Percentiles rank a stretch among this genome's conserved stretches.
phyloP scores from a whole-genome alignment of 30 jellyfish, hydroid and myxozoan genomes.

The Mastigias papua region DNA sequence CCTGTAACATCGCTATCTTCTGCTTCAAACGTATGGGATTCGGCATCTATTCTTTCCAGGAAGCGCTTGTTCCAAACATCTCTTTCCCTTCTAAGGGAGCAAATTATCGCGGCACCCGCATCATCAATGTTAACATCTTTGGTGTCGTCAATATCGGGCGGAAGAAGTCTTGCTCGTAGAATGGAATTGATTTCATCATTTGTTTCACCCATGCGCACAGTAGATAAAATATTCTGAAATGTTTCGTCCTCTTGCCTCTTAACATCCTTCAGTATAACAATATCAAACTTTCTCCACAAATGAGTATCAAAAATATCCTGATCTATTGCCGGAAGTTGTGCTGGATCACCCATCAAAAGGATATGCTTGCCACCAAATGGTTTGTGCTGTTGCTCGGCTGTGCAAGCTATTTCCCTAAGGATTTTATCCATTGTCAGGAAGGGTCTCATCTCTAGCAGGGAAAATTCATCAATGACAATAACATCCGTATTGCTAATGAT shows the following conservation, averaged over 20 bases:
- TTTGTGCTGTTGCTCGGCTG: no score
- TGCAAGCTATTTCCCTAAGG: conserved; percentile 11
- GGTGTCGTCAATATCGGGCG: neutral
- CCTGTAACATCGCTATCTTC: neutral
- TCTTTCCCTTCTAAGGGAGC: conserved; percentile 14
- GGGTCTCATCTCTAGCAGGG: no score
- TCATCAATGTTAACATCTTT: neutral
- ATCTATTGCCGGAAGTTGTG: conserved; percentile 20
- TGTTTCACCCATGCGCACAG: no score
- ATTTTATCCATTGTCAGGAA: neutral
- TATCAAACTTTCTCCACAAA: no score
- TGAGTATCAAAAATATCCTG: neutral
- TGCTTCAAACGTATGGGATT: neutral
- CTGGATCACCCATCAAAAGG: no score
- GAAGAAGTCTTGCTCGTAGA: neutral
- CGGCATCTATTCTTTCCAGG: neutral
- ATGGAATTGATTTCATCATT: no score
- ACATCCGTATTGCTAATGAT: neutral
- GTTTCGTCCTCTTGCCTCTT: no score
- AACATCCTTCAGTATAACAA: no score
- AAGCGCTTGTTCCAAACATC: no score
- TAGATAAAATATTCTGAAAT: no score
- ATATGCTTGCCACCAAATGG: conserved; percentile 20
- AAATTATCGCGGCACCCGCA: neutral
- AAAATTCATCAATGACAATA: no score